phyloP scores from a whole-genome alignment of 1,140 invertebrate species.

The Colletes latitarsis region DNA sequence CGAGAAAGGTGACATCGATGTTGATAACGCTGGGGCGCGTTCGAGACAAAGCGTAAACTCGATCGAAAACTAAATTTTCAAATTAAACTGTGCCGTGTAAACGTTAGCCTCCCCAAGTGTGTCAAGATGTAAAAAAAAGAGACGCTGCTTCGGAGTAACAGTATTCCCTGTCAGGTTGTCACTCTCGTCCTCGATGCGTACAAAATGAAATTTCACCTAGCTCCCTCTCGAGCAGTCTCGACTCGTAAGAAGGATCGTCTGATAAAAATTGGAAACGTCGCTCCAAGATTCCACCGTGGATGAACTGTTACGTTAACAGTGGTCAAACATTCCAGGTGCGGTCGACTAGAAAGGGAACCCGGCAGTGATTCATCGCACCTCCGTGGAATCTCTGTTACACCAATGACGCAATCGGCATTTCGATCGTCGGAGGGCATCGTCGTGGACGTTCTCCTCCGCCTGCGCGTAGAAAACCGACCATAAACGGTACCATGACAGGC shows the following conservation, averaged over 20 bases:
- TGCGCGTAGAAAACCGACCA: conserved; percentile 22
- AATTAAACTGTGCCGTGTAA: too few species aligned
- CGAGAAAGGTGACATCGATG: neutral
- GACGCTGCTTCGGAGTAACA: too few species aligned
- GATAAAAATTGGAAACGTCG: too few species aligned
- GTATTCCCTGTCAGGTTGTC: too few species aligned
- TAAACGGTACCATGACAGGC: conserved; percentile 23
- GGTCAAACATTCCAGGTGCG: conserved; percentile 35
- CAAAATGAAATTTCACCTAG: too few species aligned
- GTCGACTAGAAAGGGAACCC: conserved; percentile 46
- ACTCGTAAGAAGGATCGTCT: too few species aligned
- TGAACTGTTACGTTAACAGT: conserved; percentile 15
- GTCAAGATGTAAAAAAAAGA: too few species aligned
- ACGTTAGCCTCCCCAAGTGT: too few species aligned
- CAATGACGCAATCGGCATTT: conserved; percentile 50
- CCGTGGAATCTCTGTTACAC: conserved; percentile 44
- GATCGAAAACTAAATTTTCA: neutral
- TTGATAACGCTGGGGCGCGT: neutral
- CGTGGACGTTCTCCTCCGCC: conserved; percentile 2
- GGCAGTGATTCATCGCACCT: conserved; percentile 54
- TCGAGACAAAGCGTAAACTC: conserved; percentile 2
- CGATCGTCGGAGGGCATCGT: conserved; percentile 5
- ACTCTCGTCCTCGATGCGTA: too few species aligned
- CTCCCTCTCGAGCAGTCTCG: too few species aligned
- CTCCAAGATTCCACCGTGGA: neutral